phyloP scores from a whole-genome alignment of 2,888 invertebrate genomes.

The Chaitophorus viminalis region DNA sequence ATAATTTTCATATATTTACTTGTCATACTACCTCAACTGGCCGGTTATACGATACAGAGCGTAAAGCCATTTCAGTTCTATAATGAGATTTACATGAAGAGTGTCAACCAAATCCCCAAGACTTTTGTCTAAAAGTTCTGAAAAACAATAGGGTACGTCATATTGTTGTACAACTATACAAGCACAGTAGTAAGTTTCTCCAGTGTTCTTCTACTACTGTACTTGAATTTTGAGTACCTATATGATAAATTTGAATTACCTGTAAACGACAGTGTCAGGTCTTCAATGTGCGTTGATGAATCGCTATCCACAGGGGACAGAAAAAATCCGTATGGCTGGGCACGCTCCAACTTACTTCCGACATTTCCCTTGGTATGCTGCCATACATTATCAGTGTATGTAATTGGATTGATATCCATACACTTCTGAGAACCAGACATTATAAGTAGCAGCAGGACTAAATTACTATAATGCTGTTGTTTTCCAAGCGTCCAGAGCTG shows the following conservation, averaged over 20 bases:
- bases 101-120: constrained; percentile 79
- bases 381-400: constrained; percentile 53
- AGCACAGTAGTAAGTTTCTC: too few relatives aligned
- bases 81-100: constrained; percentile 93
- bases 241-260: constrained; percentile 15
- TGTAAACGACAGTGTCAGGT: constrained; percentile 60
- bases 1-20: constrained; percentile 63
- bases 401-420: background rate
- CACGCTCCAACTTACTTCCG: constrained; percentile 43
- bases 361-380: constrained; percentile 61
- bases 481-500: too few relatives aligned
- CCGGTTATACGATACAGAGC: constrained; percentile 85
- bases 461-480: too few relatives aligned
- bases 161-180: too few relatives aligned
- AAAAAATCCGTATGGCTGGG: constrained; percentile 60
- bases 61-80: constrained; percentile 88
- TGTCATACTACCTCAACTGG: constrained; percentile 71
- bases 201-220: background rate
- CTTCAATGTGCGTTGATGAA: constrained; percentile 54
- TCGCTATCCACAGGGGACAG: constrained; percentile 47
- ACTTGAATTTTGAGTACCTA: too few relatives aligned
- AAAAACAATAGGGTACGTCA: constrained; percentile 65
- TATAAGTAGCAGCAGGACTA: too few relatives aligned
- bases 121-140: constrained; percentile 82
- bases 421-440: too few relatives aligned